Evolutionary conservation across 2,888 invertebrate genomes (phyloP).

Genomic region (Myopa testacea): DNA sequence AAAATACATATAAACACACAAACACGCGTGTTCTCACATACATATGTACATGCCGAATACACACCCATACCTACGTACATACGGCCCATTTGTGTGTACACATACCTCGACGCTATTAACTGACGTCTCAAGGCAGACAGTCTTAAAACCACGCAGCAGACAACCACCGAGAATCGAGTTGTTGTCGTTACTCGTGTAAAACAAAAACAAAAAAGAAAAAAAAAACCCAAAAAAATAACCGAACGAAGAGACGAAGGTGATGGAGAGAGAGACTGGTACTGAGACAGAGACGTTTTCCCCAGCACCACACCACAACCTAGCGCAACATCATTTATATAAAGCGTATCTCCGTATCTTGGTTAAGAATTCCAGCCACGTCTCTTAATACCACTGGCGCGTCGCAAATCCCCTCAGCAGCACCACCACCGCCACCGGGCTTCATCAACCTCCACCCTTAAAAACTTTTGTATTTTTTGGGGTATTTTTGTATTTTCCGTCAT

Average conservation of each 20-base stretch:
- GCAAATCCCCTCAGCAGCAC: too few relatives aligned
- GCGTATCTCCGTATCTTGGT: conserved; percentile 37
- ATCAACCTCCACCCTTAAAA: neutral
- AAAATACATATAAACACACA: neutral
- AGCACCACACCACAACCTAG: conserved; percentile 61
- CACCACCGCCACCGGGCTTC: neutral
- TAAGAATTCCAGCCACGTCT: conserved; percentile 3
- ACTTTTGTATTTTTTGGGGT: neutral
- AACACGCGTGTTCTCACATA: neutral
- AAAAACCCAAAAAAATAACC: neutral
- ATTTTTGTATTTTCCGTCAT: neutral
- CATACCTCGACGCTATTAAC: neutral
- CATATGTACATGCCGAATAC: neutral
- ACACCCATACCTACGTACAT: neutral
- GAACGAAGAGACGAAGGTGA: neutral
- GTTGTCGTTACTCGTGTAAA: neutral
- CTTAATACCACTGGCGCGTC: neutral
- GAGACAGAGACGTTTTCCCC: neutral
- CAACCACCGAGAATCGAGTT: neutral
- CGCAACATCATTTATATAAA: conserved; percentile 63
- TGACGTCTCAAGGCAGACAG: conserved; percentile 6
- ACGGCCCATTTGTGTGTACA: neutral
- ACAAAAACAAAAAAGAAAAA: neutral
- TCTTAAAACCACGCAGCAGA: conserved; percentile 1
- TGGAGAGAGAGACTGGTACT: too few relatives aligned